These are phyloP conservation scores for Doris montereyensis DNA, from an alignment of 2,888 invertebrate species.

Conservation along the genomic window DNA sequence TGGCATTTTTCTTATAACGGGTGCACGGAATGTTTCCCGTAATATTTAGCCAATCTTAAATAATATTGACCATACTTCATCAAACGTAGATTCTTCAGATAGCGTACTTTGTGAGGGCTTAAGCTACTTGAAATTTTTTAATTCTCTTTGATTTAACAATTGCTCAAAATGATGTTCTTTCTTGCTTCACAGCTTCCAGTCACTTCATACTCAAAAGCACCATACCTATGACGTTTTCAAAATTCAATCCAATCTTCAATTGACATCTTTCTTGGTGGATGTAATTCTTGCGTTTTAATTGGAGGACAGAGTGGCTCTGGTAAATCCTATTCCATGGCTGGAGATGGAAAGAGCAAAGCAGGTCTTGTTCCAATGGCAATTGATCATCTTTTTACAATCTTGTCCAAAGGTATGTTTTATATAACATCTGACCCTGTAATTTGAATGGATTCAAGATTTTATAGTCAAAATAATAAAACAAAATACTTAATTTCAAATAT, in stretches of 20 bases:
- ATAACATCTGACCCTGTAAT: too few relatives aligned
- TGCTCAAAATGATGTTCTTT: too few relatives aligned
- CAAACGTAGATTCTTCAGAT: too few relatives aligned
- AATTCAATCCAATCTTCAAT: slow-evolving; percentile 61
- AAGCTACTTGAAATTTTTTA: not conserved
- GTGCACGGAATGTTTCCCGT: too few relatives aligned
- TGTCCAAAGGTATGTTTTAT: slow-evolving; percentile 56
- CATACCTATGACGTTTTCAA: slow-evolving; percentile 63
- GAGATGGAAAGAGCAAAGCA: slow-evolving; percentile 58
- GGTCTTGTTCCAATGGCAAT: slow-evolving; percentile 65
- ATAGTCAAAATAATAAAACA: too few relatives aligned
- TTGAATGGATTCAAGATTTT: too few relatives aligned
- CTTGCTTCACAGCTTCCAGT: slow-evolving; percentile 57
- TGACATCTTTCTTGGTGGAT: slow-evolving; percentile 66
- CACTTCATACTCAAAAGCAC: slow-evolving; percentile 57
- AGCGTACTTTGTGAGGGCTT: not conserved
- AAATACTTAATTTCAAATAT: too few relatives aligned
- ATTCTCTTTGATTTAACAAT: not conserved
- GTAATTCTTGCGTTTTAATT: slow-evolving; percentile 66
- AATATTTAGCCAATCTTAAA: too few relatives aligned
- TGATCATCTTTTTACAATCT: slow-evolving; percentile 63
- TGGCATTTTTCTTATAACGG: too few relatives aligned
- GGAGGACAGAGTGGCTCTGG: slow-evolving; percentile 68
- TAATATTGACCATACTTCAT: too few relatives aligned
- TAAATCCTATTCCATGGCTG: slow-evolving; percentile 66